phyloP scores from a whole-genome alignment of 2,113 vertebrate genomes.

The pig (Sus scrofa) region T2T-Sscrofa CM000824.6:163072501-163073000 shows the following conservation, averaged over 20 bases:
- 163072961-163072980: not conserved
- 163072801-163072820: not conserved
- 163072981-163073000: too few species aligned
- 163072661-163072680: not conserved
- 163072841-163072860: not conserved
- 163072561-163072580: not conserved
- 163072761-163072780: not conserved
- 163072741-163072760: not conserved
- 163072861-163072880: not conserved
- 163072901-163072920: not conserved
- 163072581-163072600: not conserved
- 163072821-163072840: not conserved
- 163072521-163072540: constrained; percentile 17
- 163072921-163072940: not conserved
- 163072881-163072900: not conserved
- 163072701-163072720: constrained; percentile 22
- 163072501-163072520: not conserved
- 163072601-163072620: not conserved
- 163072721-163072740: not conserved
- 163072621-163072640: not conserved
- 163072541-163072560: not conserved
- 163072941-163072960: not conserved
- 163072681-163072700: not conserved
- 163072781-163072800: not conserved
- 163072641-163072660: not conserved